These are phyloP conservation scores for Sebastes trivittatus DNA, from an alignment of 2,797 vertebrate species.

Conservation along the genomic window DNA sequence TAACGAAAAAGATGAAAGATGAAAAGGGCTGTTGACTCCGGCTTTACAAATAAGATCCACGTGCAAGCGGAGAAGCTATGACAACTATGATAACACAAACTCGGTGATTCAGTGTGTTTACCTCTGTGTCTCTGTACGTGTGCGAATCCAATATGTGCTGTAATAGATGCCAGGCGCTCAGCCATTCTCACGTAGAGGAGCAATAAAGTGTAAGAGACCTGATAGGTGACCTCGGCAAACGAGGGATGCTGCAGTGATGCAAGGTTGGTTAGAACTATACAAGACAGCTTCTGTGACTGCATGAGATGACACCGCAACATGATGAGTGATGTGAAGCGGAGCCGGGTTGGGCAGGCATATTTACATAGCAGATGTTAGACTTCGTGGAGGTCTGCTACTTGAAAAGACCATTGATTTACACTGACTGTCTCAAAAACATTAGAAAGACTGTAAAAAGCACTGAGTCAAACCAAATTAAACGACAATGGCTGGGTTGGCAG, in stretches of 20 bases:
- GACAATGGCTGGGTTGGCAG: slow-evolving; percentile 34
- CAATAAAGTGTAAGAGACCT: slow-evolving; percentile 54
- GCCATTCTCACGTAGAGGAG: slow-evolving; percentile 48
- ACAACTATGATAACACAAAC: slow-evolving; percentile 54
- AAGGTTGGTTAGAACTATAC: slow-evolving; percentile 24
- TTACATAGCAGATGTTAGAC: slow-evolving; percentile 77
- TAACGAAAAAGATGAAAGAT: slow-evolving; percentile 53
- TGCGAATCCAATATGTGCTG: slow-evolving; percentile 34
- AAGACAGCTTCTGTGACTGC: slow-evolving; percentile 36
- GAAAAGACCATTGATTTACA: slow-evolving; percentile 67
- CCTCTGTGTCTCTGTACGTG: slow-evolving; percentile 22
- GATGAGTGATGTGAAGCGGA: slow-evolving; percentile 49
- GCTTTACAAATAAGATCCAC: slow-evolving; percentile 65
- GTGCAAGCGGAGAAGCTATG: slow-evolving; percentile 48
- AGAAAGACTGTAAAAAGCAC: slow-evolving; percentile 40
- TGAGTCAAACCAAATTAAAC: slow-evolving; percentile 62
- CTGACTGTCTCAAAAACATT: slow-evolving; percentile 55
- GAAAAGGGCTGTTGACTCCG: slow-evolving; percentile 44
- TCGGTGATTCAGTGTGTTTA: slow-evolving; percentile 52
- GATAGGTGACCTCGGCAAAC: slow-evolving; percentile 43
- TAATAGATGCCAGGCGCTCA: slow-evolving; percentile 70
- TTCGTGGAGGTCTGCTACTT: slow-evolving; percentile 79
- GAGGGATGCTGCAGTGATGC: slow-evolving; percentile 30
- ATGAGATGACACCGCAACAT: slow-evolving; percentile 35
- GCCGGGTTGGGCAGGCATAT: slow-evolving; percentile 48